Percentiles rank a stretch among this genome's conserved stretches.
These are phyloP conservation scores for Phalanger gymnotis DNA, from an alignment of 2,797 vertebrate genomes.

Conservation along the genomic window DNA sequence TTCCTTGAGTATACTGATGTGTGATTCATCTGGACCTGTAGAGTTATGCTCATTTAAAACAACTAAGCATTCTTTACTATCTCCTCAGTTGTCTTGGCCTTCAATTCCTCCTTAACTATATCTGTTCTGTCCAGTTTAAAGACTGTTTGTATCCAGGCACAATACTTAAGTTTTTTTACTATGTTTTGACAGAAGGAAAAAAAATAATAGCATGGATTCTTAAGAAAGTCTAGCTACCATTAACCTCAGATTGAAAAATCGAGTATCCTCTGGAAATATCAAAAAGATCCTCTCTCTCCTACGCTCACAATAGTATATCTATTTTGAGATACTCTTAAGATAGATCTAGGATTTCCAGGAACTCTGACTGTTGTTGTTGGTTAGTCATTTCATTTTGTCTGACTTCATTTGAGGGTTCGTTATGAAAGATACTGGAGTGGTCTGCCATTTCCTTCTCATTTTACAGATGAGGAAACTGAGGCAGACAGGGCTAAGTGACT, in stretches of 20 bases:
- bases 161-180: neutral
- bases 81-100: neutral
- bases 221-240: neutral
- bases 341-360: neutral
- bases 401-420: neutral
- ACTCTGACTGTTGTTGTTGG: neutral
- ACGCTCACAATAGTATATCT: neutral
- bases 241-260: neutral
- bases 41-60: neutral
- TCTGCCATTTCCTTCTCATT: neutral
- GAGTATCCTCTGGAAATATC: neutral
- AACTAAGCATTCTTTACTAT: neutral
- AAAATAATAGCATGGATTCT: neutral
- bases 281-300: neutral
- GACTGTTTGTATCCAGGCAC: neutral
- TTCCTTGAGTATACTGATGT: neutral
- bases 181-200: neutral
- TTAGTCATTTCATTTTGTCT: neutral
- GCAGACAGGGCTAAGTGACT: neutral
- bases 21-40: neutral
- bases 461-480: neutral
- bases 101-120: neutral
- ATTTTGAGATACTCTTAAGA: neutral
- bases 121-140: neutral
- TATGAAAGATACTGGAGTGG: neutral